These are phyloP conservation scores for Centroberyx gerrardi DNA, from an alignment of 2,797 vertebrate species.

Conservation along the genomic window DNA sequence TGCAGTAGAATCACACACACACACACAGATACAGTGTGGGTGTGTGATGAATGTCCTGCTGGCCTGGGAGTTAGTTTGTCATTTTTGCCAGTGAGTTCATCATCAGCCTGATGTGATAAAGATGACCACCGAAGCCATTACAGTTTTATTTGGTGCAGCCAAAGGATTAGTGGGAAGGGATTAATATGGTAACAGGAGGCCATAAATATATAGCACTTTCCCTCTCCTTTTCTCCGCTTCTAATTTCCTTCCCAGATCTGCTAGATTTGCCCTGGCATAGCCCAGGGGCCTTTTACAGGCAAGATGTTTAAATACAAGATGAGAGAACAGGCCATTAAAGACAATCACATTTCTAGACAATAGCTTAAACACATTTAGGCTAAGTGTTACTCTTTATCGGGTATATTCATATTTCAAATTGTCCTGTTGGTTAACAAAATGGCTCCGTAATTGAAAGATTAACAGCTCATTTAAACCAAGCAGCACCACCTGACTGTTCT, in stretches of 20 bases:
- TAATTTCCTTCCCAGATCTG: slow-evolving; percentile 55
- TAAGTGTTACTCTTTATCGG: background rate
- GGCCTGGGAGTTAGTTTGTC: slow-evolving; percentile 44
- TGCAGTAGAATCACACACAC: slow-evolving; percentile 21
- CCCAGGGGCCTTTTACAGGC: slow-evolving; percentile 42
- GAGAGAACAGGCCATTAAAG: slow-evolving; percentile 37
- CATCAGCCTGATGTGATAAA: slow-evolving; percentile 66
- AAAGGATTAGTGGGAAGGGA: slow-evolving; percentile 79
- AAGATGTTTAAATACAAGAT: slow-evolving; percentile 40
- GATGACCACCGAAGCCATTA: slow-evolving; percentile 77
- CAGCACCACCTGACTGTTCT: slow-evolving; percentile 13
- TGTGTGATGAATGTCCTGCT: slow-evolving; percentile 38
- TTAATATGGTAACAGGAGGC: slow-evolving; percentile 75
- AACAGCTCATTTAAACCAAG: slow-evolving; percentile 2
- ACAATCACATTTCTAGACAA: slow-evolving; percentile 41
- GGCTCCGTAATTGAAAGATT: slow-evolving; percentile 1
- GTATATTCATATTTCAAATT: slow-evolving; percentile 31
- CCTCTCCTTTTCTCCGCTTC: slow-evolving; percentile 45
- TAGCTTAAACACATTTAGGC: slow-evolving; percentile 38
- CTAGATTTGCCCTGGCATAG: slow-evolving; percentile 51
- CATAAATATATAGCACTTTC: slow-evolving; percentile 71
- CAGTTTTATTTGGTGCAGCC: slow-evolving; percentile 74
- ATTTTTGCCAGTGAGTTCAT: slow-evolving; percentile 59
- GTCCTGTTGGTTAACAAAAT: slow-evolving; percentile 33
- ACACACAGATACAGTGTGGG: background rate